phyloP scores from a whole-genome alignment of 2,113 vertebrate species.

The mouse (Mus musculus) region DNA sequence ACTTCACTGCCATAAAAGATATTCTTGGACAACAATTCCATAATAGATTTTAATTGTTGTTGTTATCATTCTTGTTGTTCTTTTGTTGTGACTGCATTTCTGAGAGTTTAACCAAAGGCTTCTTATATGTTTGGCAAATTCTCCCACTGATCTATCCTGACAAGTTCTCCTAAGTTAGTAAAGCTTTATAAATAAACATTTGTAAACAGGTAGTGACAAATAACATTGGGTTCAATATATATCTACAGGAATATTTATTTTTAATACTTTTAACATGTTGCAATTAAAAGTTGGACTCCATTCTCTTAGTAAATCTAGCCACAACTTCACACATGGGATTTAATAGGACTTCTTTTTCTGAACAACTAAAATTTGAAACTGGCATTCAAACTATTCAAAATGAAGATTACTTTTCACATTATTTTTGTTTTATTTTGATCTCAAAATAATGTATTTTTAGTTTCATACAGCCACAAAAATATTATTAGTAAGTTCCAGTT shows the following conservation, averaged over 20 bases:
- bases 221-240: neutral
- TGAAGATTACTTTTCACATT: neutral
- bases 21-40: neutral
- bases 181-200: no score
- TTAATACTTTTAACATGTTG: neutral
- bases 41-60: neutral
- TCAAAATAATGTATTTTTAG: constrained; percentile 16
- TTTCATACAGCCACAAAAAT: neutral
- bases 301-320: neutral
- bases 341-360: neutral
- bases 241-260: neutral
- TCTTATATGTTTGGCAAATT: neutral
- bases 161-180: neutral
- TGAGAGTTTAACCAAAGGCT: neutral
- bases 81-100: neutral
- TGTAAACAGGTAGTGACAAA: neutral
- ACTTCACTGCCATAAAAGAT: neutral
- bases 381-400: constrained; percentile 7
- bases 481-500: neutral
- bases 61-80: neutral
- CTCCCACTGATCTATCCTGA: neutral
- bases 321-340: neutral
- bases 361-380: neutral
- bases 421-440: constrained; percentile 17
- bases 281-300: neutral